Base-by-base conservation (phyloP, 53 echinoderm and acorn worm genomes). In the Apostichopus leukothele region DNA sequence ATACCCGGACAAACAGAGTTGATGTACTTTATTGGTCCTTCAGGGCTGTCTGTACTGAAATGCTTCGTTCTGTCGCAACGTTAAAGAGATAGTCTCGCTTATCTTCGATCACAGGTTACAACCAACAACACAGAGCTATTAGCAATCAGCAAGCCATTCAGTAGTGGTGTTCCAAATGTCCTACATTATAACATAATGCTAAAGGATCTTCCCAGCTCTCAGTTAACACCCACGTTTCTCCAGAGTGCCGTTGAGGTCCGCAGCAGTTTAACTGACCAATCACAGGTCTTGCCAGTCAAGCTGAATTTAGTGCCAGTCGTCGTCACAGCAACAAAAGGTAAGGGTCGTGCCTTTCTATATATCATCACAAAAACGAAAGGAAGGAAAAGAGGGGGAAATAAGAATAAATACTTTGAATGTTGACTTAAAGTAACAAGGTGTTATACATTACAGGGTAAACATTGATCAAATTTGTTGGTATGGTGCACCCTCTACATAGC, bases 241-340 rank as follows among this genome's bases (percentile, higher is more conserved):
- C 88, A 87, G 55, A 75, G 74, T 75, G 74, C 88, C 8, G 93
- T 93, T 13, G 96, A 94, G 89, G 73, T 96, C 11, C 91, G 85
- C 76, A 90, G 92, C 87, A 93, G 93, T 25, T 76, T 94, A 11
- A 96, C 94, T 8, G 93, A 92, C 19, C 94, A 96, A 91, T 90
- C 85, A n/a, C 76, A 74, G 21, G 25, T 91, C 52, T 81, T 96
- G 18, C 91, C 94, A 8, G 90, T 96, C 20, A 93, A 93, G 83
- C 91, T 96, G 53, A 96, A 93, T 23, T 55, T 96, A 71, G 94
- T 96, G 13, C 93, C 92, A 26, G 4, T 90, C 23, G 75, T 73
- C 52, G 39, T 23, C 6, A 19, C 87, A 52, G 50, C 73, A 19
- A 19, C 8, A 39, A 73, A 51, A 86, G 87, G 87, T 86, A 73